Percentiles rank a stretch among this genome's conserved stretches.
Evolutionary conservation across 2,113 vertebrate species (phyloP).

Genomic region (Strix uralensis): DNA sequence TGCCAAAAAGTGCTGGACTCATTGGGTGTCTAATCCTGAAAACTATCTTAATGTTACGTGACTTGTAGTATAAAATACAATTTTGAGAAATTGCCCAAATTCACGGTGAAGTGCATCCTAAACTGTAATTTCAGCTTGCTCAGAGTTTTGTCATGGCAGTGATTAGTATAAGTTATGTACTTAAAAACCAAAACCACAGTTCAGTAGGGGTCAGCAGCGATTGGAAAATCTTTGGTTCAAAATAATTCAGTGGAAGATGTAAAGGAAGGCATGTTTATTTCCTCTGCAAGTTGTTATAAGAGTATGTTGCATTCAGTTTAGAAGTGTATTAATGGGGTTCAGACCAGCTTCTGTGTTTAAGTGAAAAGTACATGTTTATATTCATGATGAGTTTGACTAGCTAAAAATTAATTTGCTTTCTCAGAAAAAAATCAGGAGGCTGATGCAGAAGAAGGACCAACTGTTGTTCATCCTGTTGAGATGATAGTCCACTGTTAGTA

Average conservation of each 20-base stretch:
- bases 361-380: not conserved
- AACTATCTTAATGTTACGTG: not conserved
- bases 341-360: not conserved
- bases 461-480: not conserved
- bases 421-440: slow-evolving; percentile 17
- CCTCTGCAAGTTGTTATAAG: not conserved
- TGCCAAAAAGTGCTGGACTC: not conserved
- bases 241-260: not conserved
- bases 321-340: not conserved
- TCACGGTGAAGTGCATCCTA: not conserved
- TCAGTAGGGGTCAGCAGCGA: not conserved
- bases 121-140: not conserved
- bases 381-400: not conserved
- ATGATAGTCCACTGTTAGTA: not conserved
- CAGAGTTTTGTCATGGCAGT: not conserved
- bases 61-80: not conserved
- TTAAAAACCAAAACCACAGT: not conserved
- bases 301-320: accelerated
- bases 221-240: not conserved
- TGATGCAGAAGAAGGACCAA: slow-evolving; percentile 4
- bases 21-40: not conserved
- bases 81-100: not conserved
- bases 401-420: not conserved
- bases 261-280: not conserved
- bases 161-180: not conserved